phyloP scores from a whole-genome alignment of 2,888 invertebrate species.

The Drepana falcataria region DNA sequence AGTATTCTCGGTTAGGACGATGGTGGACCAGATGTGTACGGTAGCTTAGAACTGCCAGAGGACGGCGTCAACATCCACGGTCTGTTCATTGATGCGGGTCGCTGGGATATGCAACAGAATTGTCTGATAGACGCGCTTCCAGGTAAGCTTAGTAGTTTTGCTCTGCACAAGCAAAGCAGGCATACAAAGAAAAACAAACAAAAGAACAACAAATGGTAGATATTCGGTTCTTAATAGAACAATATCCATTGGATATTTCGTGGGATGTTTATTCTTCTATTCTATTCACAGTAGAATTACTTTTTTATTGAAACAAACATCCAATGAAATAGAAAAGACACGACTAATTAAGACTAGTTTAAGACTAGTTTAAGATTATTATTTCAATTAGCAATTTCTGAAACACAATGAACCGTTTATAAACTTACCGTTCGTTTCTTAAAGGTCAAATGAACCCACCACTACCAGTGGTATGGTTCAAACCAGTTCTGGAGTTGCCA shows the following conservation, averaged over 20 bases:
- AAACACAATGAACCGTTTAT: background rate
- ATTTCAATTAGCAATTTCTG: too few relatives aligned
- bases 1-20: slow-evolving; percentile 12
- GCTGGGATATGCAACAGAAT: slow-evolving; percentile 85
- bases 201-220: too few relatives aligned
- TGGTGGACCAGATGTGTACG: slow-evolving; percentile 68
- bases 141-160: slow-evolving; percentile 50
- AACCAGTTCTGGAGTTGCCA: slow-evolving; percentile 81
- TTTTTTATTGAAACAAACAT: too few relatives aligned
- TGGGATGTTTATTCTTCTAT: too few relatives aligned
- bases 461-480: slow-evolving; percentile 82
- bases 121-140: slow-evolving; percentile 88
- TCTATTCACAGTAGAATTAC: too few relatives aligned
- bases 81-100: slow-evolving; percentile 91
- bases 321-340: too few relatives aligned
- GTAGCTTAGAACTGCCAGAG: slow-evolving; percentile 72
- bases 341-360: too few relatives aligned
- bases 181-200: too few relatives aligned
- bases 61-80: slow-evolving; percentile 89
- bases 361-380: too few relatives aligned
- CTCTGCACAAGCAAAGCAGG: too few relatives aligned
- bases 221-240: too few relatives aligned
- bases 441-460: slow-evolving; percentile 87
- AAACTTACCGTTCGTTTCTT: slow-evolving; percentile 14
- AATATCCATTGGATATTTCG: too few relatives aligned